Conservation (phyloP, 2,113 vertebrate genomes). For the Hippocampus mohnikei region DNA sequence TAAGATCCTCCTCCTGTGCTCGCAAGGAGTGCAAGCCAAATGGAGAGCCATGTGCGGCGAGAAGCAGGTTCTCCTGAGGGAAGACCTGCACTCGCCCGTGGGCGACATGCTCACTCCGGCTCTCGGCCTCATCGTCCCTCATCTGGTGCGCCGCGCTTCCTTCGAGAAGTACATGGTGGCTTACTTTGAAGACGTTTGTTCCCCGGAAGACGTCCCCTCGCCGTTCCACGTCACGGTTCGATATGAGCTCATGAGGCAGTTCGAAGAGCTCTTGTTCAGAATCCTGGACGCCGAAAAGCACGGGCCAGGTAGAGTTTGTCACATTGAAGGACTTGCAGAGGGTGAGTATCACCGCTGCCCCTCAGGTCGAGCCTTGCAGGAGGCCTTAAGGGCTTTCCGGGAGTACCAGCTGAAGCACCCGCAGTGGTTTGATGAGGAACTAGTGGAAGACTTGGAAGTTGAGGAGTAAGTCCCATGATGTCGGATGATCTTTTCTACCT, state of each 20-base stretch:
- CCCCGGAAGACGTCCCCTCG: slow-evolving; percentile 79
- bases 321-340: slow-evolving; percentile 73
- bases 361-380: slow-evolving; percentile 74
- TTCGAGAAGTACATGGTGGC: slow-evolving; percentile 87
- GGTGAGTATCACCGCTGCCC: slow-evolving; percentile 70
- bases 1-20: slow-evolving; percentile 90
- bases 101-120: slow-evolving; percentile 88
- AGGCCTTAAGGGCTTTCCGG: slow-evolving; percentile 78
- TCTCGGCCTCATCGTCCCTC: slow-evolving; percentile 81
- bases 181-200: slow-evolving; percentile 82
- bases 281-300: slow-evolving; percentile 86
- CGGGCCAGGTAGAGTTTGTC: slow-evolving; percentile 79
- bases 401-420: slow-evolving; percentile 76
- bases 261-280: slow-evolving; percentile 90
- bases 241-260: slow-evolving; percentile 85
- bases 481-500: not conserved
- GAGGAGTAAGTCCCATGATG: not conserved
- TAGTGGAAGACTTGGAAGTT: slow-evolving; percentile 52
- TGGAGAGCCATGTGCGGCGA: slow-evolving; percentile 86
- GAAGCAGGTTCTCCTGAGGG: slow-evolving; percentile 69
- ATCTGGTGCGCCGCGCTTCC: slow-evolving; percentile 79
- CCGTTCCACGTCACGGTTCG: slow-evolving; percentile 79
- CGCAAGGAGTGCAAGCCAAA: slow-evolving; percentile 83
- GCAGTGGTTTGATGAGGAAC: slow-evolving; percentile 84
- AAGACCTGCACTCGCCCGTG: slow-evolving; percentile 70